phyloP scores from a whole-genome alignment of 2,888 invertebrate species.

The Watsonalla cultraria region DNA sequence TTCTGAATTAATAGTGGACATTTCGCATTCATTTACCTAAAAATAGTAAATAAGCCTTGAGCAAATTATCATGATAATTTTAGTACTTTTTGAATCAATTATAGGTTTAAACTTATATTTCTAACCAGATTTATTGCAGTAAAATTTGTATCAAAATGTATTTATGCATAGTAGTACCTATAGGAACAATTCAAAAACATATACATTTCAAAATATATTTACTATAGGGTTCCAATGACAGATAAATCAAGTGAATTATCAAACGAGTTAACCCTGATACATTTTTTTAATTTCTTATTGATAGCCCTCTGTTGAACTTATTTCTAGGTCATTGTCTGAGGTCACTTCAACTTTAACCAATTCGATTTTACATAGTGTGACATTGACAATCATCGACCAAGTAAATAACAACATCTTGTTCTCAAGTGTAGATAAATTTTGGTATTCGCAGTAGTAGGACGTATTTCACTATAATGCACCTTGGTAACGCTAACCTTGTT shows the following conservation, averaged over 20 bases:
- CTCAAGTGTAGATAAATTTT: conserved; percentile 23
- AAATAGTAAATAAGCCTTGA: no score
- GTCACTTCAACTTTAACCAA: conserved; percentile 25
- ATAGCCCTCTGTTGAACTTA: conserved; percentile 6
- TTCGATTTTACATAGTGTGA: conserved; percentile 23
- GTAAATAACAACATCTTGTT: conserved; percentile 23
- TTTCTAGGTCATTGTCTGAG: conserved; percentile 25
- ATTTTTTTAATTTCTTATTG: not conserved
- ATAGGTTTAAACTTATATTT: no score
- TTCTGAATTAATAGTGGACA: no score
- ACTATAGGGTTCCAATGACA: no score
- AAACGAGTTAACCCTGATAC: not conserved
- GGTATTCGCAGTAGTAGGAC: conserved; percentile 33
- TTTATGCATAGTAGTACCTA: no score
- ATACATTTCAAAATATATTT: no score
- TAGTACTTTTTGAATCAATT: no score
- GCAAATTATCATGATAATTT: no score
- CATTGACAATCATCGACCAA: conserved; percentile 32
- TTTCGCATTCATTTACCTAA: no score
- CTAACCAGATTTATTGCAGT: no score
- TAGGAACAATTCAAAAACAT: no score
- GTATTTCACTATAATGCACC: conserved; percentile 32
- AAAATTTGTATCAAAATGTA: no score
- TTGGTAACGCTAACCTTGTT: conserved; percentile 22
- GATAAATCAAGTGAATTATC: not conserved